Evolutionary conservation across 2,888 invertebrate species (phyloP).

Genomic region (Ligdia adustata): DNA sequence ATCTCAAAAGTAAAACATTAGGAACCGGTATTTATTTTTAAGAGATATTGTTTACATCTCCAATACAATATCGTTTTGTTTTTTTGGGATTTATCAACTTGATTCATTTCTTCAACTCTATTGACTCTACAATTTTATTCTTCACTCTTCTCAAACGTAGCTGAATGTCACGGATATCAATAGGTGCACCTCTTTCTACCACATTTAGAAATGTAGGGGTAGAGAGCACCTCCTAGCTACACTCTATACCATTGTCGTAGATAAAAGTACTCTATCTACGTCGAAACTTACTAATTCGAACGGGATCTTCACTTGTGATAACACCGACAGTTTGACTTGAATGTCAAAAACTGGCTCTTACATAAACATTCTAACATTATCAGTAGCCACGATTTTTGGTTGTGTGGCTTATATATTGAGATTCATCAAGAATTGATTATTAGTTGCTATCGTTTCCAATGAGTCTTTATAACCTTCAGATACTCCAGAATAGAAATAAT

Average conservation of each 20-base stretch:
- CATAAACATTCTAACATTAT: slow-evolving; percentile 32
- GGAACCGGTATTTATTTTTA: too few relatives aligned
- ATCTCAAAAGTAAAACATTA: too few relatives aligned
- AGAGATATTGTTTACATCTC: too few relatives aligned
- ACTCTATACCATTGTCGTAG: slow-evolving; percentile 2
- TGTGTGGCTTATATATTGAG: slow-evolving; percentile 17
- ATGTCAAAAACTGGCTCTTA: slow-evolving; percentile 19
- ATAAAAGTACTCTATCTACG: too few relatives aligned
- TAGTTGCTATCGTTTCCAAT: too few relatives aligned
- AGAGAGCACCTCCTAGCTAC: slow-evolving; percentile 26
- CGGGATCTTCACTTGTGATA: slow-evolving; percentile 27
- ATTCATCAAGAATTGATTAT: slow-evolving; percentile 11
- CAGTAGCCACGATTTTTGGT: slow-evolving; percentile 7
- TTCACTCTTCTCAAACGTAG: slow-evolving; percentile 17
- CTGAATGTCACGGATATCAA: slow-evolving; percentile 17
- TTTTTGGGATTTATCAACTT: not conserved
- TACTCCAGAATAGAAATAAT: too few relatives aligned
- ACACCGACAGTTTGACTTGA: slow-evolving; percentile 28
- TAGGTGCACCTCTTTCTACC: slow-evolving; percentile 25
- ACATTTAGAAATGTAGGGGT: slow-evolving; percentile 20
- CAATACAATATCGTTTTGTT: too few relatives aligned
- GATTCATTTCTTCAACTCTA: slow-evolving; percentile 9
- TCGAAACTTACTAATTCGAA: too few relatives aligned
- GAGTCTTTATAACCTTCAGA: too few relatives aligned
- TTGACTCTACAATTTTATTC: slow-evolving; percentile 16